Evolutionary conservation across 2,888 invertebrate species (phyloP).

Genomic region (Drosophila vallismaia): DNA sequence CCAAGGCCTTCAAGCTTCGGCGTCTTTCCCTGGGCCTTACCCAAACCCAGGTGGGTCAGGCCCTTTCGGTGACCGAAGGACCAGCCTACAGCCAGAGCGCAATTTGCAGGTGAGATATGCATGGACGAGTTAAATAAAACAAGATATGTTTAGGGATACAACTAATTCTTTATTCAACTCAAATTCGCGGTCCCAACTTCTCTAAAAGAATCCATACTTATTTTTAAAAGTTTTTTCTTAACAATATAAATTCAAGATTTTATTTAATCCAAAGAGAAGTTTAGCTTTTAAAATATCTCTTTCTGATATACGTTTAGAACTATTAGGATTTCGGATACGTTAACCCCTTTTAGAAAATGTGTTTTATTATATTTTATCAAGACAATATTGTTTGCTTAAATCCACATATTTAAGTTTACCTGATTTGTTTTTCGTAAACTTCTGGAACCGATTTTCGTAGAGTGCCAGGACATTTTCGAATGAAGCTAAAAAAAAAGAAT

Average conservation of each 20-base stretch:
- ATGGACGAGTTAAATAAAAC: constrained; percentile 22
- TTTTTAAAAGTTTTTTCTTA: neutral
- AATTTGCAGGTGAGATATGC: constrained; percentile 94
- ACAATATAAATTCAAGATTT: neutral
- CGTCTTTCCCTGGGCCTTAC: constrained; percentile 96
- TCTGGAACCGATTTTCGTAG: constrained; percentile 71
- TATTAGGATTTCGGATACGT: constrained; percentile 1
- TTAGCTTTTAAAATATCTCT: neutral
- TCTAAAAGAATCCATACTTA: neutral
- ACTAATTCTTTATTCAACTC: neutral
- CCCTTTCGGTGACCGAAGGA: constrained; percentile 97
- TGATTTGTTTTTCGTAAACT: constrained; percentile 60
- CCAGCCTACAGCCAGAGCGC: constrained; percentile 99
- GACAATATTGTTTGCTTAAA: constrained; percentile 28
- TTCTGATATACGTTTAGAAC: neutral
- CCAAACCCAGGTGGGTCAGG: constrained; percentile 99
- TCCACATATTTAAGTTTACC: constrained; percentile 40
- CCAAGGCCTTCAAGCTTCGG: constrained; percentile 97
- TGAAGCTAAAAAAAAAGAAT: constrained; percentile 41
- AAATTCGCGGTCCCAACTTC: neutral
- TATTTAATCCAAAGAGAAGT: neutral
- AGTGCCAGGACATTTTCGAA: constrained; percentile 83
- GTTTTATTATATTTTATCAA: constrained; percentile 35
- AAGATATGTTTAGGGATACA: neutral
- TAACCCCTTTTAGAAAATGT: constrained; percentile 15